Evolutionary conservation across 2,113 vertebrate genomes (phyloP), one percentile per base, ranked within the genome.

Genomic region (Neopipo cinnamomea): DNA sequence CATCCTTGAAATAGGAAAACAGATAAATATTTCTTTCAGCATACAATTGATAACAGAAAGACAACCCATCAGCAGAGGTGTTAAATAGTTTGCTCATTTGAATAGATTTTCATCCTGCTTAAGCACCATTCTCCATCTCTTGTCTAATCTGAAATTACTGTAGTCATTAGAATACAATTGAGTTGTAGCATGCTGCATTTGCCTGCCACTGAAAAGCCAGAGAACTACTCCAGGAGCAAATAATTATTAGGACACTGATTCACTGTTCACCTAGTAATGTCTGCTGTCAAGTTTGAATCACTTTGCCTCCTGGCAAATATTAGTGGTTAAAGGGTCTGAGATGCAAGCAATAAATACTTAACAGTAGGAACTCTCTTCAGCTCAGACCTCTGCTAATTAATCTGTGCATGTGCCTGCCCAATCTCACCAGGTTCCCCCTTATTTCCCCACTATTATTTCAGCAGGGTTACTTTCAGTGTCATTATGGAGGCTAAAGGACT

Each of bases 331-430:
- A 94, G 56, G 50, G 37, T 55, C 62, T 89, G 68, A 85, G 53
- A 61, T n/a, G 71, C 50, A 80, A 85, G 15, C 31, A 87, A 83
- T 82, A 95, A 84, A 62, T 63, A 33, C 86, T 56, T 77, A 89
- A 63, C 91, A 73, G 81, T 73, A 30, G 90, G 93, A 9, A 25
- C 12, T 77, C 74, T 55, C 55, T 65, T 85, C 91, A 91, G 18
- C 37, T 92, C 84, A 70, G 71, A 72, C 21, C 65, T 85, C 89
- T 91, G 28, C 62, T 92, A 92, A 96, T 94, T 93, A 87, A 78
- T 73, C 73, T 65, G 37, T 77, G 23, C 44, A n/a, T 44, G 37
- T 58, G 25, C 31, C 71, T 89, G 80, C 85, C 80, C 91, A 70
- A n/a, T 76, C 88, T 86, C 79, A 85, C 41, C n/a, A 89, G 31